Conservation (phyloP, 2,113 vertebrate species). For the Melanostigma gelatinosum region DNA sequence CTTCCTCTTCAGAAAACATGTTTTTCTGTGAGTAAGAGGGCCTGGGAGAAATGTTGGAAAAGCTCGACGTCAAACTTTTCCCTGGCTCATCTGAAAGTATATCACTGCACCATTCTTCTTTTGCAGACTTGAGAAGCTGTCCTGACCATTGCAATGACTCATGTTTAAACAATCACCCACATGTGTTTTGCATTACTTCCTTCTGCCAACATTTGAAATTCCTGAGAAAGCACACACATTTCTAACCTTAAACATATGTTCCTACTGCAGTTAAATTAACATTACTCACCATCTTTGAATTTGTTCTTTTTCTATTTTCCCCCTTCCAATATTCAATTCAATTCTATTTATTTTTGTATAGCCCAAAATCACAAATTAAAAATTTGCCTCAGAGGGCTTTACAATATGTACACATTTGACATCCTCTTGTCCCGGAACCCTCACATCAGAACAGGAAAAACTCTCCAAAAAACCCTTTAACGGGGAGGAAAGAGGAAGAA, state of each 20-base stretch:
- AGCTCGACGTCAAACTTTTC: neutral
- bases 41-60: constrained; percentile 4
- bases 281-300: neutral
- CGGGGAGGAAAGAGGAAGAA: no score
- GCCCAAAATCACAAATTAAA: no score
- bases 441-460: no score
- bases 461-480: no score
- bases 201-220: constrained; percentile 28
- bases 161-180: neutral
- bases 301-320: constrained; percentile 5
- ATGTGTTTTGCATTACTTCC: constrained; percentile 10
- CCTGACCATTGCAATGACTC: neutral
- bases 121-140: neutral
- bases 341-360: no score
- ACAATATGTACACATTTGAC: no score
- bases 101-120: neutral
- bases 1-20: constrained; percentile 25
- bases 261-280: neutral
- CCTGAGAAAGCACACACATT: neutral
- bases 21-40: constrained; percentile 16
- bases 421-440: no score
- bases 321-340: no score
- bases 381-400: no score
- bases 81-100: neutral
- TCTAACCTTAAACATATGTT: constrained; percentile 15